These are phyloP conservation scores for Heliornis fulica DNA, from an alignment of 2,113 vertebrate species.

Conservation along the genomic window DNA sequence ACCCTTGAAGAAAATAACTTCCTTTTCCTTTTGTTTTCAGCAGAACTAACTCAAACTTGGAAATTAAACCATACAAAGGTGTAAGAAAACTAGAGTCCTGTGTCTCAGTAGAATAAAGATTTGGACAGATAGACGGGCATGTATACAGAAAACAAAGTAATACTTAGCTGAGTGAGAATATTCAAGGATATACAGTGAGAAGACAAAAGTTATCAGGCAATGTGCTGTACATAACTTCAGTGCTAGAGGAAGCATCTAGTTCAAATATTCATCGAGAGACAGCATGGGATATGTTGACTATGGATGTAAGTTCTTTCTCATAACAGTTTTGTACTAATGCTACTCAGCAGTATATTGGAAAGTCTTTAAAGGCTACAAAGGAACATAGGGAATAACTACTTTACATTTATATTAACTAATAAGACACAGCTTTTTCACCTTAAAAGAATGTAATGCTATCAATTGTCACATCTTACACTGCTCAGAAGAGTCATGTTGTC, in stretches of 20 bases:
- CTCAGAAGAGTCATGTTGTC: background rate
- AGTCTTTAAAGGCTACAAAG: background rate
- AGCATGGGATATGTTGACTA: background rate
- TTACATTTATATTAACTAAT: background rate
- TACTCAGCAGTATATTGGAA: background rate
- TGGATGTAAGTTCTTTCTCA: background rate
- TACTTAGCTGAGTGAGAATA: conserved; percentile 52
- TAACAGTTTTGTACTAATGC: background rate
- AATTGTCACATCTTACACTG: background rate
- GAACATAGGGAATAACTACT: background rate
- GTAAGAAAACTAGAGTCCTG: background rate
- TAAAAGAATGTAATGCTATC: background rate
- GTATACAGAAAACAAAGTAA: conserved; percentile 68
- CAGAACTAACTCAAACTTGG: background rate
- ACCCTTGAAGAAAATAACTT: background rate
- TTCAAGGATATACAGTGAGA: conserved; percentile 32
- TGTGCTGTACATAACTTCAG: background rate
- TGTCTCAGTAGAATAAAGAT: background rate
- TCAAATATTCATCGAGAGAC: background rate
- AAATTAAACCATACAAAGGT: background rate
- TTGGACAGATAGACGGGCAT: background rate
- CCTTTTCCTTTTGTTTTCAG: background rate
- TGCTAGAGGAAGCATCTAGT: background rate
- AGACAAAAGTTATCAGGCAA: background rate
- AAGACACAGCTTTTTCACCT: background rate